Evolutionary conservation across 1,140 invertebrate genomes (phyloP).

Genomic region (Dryas iulia): DNA sequence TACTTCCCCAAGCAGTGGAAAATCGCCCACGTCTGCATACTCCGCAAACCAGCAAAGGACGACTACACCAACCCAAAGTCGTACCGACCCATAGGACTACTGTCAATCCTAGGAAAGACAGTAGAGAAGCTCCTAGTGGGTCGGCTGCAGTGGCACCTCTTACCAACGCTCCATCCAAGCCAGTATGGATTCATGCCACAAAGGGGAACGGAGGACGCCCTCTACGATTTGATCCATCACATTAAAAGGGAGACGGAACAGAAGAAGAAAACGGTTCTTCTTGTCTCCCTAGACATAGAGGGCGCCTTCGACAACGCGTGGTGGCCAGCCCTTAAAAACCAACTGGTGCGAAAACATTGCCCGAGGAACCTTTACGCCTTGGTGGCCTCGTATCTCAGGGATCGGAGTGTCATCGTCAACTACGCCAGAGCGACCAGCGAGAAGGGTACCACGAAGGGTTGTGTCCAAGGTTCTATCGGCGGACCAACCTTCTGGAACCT

Average conservation of each 20-base stretch:
- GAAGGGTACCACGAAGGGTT: too few species aligned
- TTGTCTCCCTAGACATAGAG: conserved; percentile 7
- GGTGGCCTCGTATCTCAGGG: not conserved
- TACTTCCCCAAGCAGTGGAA: too few species aligned
- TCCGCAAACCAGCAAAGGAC: too few species aligned
- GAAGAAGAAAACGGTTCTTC: not conserved
- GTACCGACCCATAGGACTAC: too few species aligned
- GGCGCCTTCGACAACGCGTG: not conserved
- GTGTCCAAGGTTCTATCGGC: too few species aligned
- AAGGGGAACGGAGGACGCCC: not conserved
- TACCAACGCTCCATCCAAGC: not conserved
- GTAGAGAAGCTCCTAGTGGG: not conserved
- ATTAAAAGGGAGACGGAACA: not conserved
- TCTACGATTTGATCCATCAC: not conserved
- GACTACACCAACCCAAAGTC: too few species aligned
- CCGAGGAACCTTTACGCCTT: not conserved
- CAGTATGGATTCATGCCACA: not conserved
- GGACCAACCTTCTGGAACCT: too few species aligned
- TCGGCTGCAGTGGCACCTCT: too few species aligned
- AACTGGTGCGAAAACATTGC: not conserved
- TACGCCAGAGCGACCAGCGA: too few species aligned
- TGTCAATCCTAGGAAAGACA: not conserved
- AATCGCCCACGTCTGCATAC: too few species aligned
- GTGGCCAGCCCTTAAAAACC: not conserved
- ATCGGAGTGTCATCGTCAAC: not conserved